A percentile compares a stretch with the other conserved stretches of the same genome.
phyloP scores from a whole-genome alignment of 2,888 invertebrate genomes.

The Nemotelus pantherinus region DNA sequence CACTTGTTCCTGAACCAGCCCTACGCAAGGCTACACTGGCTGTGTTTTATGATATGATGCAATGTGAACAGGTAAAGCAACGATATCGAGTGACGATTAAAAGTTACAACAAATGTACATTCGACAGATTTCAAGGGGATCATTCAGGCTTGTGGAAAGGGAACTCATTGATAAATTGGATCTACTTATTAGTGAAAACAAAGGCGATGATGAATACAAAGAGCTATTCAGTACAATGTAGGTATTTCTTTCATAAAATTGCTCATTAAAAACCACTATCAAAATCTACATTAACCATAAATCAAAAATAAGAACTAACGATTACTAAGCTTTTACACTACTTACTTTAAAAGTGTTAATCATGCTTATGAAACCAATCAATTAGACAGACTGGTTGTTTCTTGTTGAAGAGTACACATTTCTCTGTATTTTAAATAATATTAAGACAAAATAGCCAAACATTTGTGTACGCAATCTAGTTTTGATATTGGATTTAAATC shows the following conservation, averaged over 20 bases:
- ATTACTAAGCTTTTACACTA: not conserved
- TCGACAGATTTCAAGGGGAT: conserved; percentile 73
- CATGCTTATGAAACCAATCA: too few relatives aligned
- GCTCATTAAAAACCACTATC: too few relatives aligned
- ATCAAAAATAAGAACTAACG: not conserved
- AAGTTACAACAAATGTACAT: too few relatives aligned
- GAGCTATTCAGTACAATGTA: conserved; percentile 95
- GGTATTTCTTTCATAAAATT: conserved; percentile 66
- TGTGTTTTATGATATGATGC: conserved; percentile 95
- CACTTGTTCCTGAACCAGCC: conserved; percentile 86
- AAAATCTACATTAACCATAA: not conserved
- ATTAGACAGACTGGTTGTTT: too few relatives aligned
- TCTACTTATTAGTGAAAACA: conserved; percentile 90
- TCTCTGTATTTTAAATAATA: too few relatives aligned
- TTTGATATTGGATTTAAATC: too few relatives aligned
- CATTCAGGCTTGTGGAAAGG: conserved; percentile 90
- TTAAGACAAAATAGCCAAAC: too few relatives aligned
- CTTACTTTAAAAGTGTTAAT: too few relatives aligned
- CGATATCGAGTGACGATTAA: not conserved
- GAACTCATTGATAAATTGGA: conserved; percentile 94
- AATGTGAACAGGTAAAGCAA: conserved; percentile 75
- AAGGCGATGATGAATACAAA: conserved; percentile 92
- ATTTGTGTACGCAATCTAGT: too few relatives aligned
- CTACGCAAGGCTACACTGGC: conserved; percentile 89
- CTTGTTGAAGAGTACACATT: too few relatives aligned